Evolutionary conservation across 2,113 vertebrate species (phyloP), one percentile per base, ranked within the genome.

Genomic region (Toxotes jaculatrix): DNA sequence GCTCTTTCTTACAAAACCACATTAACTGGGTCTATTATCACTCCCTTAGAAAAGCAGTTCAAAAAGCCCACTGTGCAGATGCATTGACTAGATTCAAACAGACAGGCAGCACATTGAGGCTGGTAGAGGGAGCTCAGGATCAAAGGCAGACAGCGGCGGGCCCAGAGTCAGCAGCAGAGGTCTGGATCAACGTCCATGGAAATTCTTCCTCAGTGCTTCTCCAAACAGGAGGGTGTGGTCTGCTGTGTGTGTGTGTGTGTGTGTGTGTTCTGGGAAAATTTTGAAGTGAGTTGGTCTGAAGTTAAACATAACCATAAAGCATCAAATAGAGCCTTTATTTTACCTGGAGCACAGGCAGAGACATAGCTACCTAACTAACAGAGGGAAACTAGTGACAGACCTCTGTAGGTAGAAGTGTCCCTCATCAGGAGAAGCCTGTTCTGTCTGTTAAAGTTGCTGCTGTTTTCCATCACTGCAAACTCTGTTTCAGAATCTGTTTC

Each of bases 141-240:
- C 57, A 77, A 65, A 81, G 63, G 17, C 47, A 21, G 34, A 51
- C 42, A 23, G 27, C 7, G 27, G 49, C n/a, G 11, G 63, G 60
- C 13, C 57, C 16, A 2, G 16, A 69, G 32, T 47, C 75, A 69
- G 36, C 76, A 53, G 49, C 61, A 27, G 45, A 61, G 31, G 13
- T 65, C 70, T 77, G 74, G 80, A 82, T 81, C 68, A 71, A n/a
- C 32, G 11, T 42, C 61, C 23, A 36, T 63, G 77, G 67, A 84
- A 82, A 86, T 83, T 83, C 87, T 64, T 87, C 66, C 45, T 27
- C 73, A 60, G 68, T 45, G 49, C 74, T 74, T 87, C 51, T 80
- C n/a, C 36, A 85, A 77, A 84, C 80, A 77, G 56, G 57, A 74
- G 59, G 81, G 73, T 74, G 86, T 83, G 76, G 69, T 55, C 62